Evolutionary conservation across 1,140 invertebrate species (phyloP), one percentile per base, ranked within the genome.

Genomic region (Ectropis grisescens): DNA sequence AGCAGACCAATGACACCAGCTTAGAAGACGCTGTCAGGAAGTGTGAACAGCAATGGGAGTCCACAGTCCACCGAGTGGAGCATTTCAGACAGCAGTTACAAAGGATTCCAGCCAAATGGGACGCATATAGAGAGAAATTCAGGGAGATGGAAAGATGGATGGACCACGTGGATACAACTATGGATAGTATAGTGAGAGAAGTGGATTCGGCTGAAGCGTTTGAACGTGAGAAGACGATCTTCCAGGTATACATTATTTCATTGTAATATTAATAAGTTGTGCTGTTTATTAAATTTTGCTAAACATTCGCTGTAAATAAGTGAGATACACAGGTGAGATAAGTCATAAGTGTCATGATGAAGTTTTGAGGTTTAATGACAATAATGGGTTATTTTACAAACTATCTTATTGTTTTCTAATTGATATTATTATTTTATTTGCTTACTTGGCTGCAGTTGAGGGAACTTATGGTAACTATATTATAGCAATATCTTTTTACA

Each of bases 81-180:
- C 82, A 85, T 37, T 85, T 96, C 37, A 85, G 88, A 27, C 83
- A 89, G 37, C 91, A 94, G 40, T 70, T 97, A 16, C 90, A 94
- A 51, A 89, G 94, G 68, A 91, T 97, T 42, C 94, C 94, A 2
- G 91, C 94, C 33, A 91, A 95, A 64, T 97, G 95, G 95, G 89
- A 91, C 35, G 86, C 88, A 5, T 97, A 97, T 53, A 89, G 89
- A 70, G 71, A 87, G 27, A 95, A 90, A 85, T 94, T 95, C 59
- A 84, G 86, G 13, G 90, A 92, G 35, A 94, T 97, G 87, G 87
- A 89, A n/a, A 74, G 82, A 24, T 98, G 95, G 94, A 96, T 97
- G 93, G 89, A 95, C 58, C 86, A 88, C 28, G 92, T 98, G 0
- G 94, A 97, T 59, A 85, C 85, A 33, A 90, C 90, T 13, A 85